Percentiles rank a stretch among this genome's conserved stretches.
phyloP scores from a whole-genome alignment of 1,140 invertebrate species.

The Apis cerana region DNA sequence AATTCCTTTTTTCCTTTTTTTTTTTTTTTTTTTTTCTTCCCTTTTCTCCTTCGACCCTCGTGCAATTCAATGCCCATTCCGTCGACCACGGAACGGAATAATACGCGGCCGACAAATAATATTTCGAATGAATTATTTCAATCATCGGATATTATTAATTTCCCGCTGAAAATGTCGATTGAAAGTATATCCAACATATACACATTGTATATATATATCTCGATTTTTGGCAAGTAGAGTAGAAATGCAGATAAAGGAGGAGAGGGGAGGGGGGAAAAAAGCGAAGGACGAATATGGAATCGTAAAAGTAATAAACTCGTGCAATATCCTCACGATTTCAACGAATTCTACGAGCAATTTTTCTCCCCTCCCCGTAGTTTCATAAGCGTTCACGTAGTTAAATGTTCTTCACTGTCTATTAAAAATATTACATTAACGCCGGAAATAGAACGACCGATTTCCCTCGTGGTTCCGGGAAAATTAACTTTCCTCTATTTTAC shows the following conservation, averaged over 20 bases:
- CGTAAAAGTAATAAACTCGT: neutral
- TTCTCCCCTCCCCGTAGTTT: no score
- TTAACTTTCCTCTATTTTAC: conserved; percentile 41
- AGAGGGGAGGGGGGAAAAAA: neutral
- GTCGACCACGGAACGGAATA: no score
- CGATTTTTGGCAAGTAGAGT: no score
- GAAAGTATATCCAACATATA: no score
- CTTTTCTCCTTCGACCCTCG: neutral
- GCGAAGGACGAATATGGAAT: neutral
- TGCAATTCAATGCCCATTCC: neutral
- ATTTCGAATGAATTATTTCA: no score
- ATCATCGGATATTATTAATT: no score
- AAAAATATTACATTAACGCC: conserved; percentile 32
- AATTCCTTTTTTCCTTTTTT: neutral
- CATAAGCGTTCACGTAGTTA: neutral
- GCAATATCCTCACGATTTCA: neutral
- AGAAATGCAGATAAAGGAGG: no score
- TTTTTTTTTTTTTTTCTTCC: no score
- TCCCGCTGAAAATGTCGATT: no score
- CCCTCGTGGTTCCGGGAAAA: conserved; percentile 20
- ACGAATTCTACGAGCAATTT: neutral
- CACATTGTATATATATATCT: no score
- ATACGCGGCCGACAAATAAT: no score
- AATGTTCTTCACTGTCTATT: conserved; percentile 4
- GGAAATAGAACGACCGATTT: conserved; percentile 40